These are phyloP conservation scores for Icerya purchasi DNA, from an alignment of 2,888 invertebrate species.

Conservation along the genomic window DNA sequence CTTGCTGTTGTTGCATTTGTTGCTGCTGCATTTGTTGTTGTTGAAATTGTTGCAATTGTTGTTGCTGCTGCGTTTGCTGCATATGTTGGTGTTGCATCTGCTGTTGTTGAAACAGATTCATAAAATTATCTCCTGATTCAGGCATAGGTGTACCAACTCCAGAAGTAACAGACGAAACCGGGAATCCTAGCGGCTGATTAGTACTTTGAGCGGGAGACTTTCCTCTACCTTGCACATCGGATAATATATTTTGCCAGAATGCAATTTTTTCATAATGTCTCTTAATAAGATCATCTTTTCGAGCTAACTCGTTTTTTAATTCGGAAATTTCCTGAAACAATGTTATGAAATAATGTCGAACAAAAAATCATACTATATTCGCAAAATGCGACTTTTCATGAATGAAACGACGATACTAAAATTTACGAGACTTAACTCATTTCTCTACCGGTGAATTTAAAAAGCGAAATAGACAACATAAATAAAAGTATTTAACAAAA, in stretches of 20 bases:
- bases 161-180: not conserved
- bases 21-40: conserved; percentile 20
- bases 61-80: conserved; percentile 20
- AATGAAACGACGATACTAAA: too few species aligned
- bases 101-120: not conserved
- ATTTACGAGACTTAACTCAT: too few species aligned
- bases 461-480: too few species aligned
- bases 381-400: too few species aligned
- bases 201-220: conserved; percentile 27
- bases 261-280: conserved; percentile 76
- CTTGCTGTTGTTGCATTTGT: conserved; percentile 18
- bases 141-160: not conserved
- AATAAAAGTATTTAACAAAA: too few species aligned
- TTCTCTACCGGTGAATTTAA: too few species aligned
- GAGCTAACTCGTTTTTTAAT: conserved; percentile 53
- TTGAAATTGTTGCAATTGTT: too few species aligned
- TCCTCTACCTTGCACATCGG: conserved; percentile 43
- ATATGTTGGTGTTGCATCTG: conserved; percentile 18
- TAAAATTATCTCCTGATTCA: not conserved
- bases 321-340: conserved; percentile 70
- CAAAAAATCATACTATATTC: not conserved
- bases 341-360: too few species aligned
- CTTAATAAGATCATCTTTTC: conserved; percentile 75
- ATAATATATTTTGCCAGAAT: conserved; percentile 70
- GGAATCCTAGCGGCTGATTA: conserved; percentile 11